Conservation (phyloP, 2,888 invertebrate species). For the Drosophila pegasa region DNA sequence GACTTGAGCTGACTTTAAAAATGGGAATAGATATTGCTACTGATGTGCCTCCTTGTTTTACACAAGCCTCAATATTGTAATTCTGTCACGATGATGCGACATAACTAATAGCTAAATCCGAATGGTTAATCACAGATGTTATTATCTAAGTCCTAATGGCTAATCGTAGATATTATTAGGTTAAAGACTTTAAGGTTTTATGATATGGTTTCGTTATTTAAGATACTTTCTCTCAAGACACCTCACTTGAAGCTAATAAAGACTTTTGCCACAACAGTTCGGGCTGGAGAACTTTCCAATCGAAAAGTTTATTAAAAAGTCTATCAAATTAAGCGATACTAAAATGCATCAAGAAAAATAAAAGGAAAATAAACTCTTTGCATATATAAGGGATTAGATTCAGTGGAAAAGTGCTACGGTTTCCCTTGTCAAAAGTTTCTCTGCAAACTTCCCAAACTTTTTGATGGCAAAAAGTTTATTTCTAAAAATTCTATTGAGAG, state of each 20-base stretch:
- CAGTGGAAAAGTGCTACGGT: constrained; percentile 5
- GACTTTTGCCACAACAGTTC: neutral
- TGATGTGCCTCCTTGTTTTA: no score
- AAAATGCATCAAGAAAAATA: neutral
- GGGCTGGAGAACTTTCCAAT: neutral
- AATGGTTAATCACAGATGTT: neutral
- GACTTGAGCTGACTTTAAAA: no score
- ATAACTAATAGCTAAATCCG: neutral
- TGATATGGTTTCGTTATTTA: neutral
- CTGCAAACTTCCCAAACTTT: constrained; percentile 4
- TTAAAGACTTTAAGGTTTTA: neutral
- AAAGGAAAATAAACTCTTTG: neutral
- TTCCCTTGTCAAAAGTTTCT: constrained; percentile 13
- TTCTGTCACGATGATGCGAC: no score
- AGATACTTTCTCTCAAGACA: neutral
- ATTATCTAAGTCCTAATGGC: no score
- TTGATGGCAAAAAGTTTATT: constrained; percentile 6
- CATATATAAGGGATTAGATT: constrained; percentile 6
- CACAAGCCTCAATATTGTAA: no score
- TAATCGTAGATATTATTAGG: neutral
- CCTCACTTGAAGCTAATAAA: neutral
- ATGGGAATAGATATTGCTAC: no score
- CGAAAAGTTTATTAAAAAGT: constrained; percentile 9
- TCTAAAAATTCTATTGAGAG: neutral
- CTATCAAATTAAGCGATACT: constrained; percentile 8